Evolutionary conservation across 2,797 vertebrate species (phyloP), one percentile per base, ranked within the genome.

Genomic region (Rhinophrynus dorsalis): DNA sequence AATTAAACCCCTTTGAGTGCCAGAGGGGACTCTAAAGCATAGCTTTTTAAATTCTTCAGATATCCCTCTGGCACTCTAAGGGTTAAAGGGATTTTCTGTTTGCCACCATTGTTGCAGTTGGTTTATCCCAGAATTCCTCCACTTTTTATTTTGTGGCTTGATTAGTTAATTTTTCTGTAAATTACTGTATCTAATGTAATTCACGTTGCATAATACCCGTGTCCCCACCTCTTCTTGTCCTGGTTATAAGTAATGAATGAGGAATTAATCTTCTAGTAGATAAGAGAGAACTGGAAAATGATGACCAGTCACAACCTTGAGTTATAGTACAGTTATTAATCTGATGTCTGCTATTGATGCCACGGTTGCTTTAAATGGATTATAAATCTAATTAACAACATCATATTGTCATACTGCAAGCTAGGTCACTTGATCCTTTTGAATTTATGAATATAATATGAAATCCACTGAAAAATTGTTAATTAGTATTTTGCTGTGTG

Each of bases 211-310:
- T 40, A 44, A 38, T 26, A 21, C 62, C 48, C 18, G 20, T 42
- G 32, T 65, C 33, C 33, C n/a, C 32, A 26, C 63, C 26, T 8
- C 45, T 44, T 61, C 27, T 18, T 27, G 54, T 35, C 30, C n/a
- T 32, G 20, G n/a, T 37, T 29, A 61, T 69, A 37, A 54, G 45
- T 69, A 61, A 69, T 44, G 27, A 32, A 51, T 40, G 66, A 60
- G 23, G 24, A 54, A 50, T 33, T 61, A 18, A 27, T 51, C 37
- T 29, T 29, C 17, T 54, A n/a, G 48, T 57, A 69, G 57, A 61
- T 61, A 57, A 33, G 38, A 27, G 45, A 32, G 20, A 52, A 30
- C 27, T 52, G 29, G 11, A 13, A 20, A 54, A 54, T 44, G 35
- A 69, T 44, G 35, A 45, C 17, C 8, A 27, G 58, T 47, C 58